phyloP scores from a whole-genome alignment of 2,888 invertebrate species.

The Fragum whitleyi region DNA sequence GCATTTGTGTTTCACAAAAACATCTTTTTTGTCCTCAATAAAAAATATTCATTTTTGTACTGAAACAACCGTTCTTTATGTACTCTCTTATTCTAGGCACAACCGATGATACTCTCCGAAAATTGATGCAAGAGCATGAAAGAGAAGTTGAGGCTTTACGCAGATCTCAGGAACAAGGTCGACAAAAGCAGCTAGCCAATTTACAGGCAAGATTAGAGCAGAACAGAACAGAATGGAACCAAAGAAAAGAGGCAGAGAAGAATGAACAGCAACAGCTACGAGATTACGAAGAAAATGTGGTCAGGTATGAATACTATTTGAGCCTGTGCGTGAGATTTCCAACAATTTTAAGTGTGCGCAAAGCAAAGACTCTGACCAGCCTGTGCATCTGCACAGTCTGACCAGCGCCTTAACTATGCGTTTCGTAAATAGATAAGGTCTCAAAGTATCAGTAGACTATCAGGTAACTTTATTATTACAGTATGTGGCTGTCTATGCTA shows the following conservation, averaged over 20 bases:
- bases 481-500: too few relatives aligned
- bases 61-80: too few relatives aligned
- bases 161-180: constrained; percentile 69
- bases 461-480: too few relatives aligned
- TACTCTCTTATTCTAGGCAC: background rate
- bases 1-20: too few relatives aligned
- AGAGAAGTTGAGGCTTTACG: constrained; percentile 71
- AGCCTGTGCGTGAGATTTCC: background rate
- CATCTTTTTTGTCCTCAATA: too few relatives aligned
- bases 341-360: too few relatives aligned
- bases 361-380: too few relatives aligned
- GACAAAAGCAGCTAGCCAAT: constrained; percentile 73
- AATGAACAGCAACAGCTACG: constrained; percentile 80
- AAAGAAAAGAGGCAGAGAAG: constrained; percentile 76
- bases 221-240: constrained; percentile 75
- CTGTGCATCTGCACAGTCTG: too few relatives aligned
- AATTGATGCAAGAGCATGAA: constrained; percentile 77
- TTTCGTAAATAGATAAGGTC: too few relatives aligned
- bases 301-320: constrained; percentile 71
- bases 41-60: too few relatives aligned
- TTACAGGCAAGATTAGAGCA: constrained; percentile 77
- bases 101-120: background rate
- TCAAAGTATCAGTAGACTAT: too few relatives aligned
- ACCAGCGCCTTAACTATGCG: too few relatives aligned
- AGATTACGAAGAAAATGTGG: constrained; percentile 81